Evolutionary conservation across 2,888 invertebrate species (phyloP).

Genomic region (Holacanthella duospinosa): DNA sequence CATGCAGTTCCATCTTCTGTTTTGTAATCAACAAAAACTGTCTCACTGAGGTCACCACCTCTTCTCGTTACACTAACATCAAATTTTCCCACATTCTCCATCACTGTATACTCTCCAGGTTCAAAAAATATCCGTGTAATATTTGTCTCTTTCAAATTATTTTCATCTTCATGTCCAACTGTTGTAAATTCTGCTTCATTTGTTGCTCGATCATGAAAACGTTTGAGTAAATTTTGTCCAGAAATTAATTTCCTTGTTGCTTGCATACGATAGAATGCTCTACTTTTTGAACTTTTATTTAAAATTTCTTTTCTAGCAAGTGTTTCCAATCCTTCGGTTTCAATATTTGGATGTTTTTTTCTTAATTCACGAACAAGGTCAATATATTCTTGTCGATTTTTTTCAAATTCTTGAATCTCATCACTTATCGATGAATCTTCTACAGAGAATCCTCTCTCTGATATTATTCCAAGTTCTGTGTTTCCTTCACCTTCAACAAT

Average conservation of each 20-base stretch:
- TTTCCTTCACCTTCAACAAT: slow-evolving; percentile 69
- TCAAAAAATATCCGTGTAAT: slow-evolving; percentile 74
- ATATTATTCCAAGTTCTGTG: background rate
- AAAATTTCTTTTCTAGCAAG: slow-evolving; percentile 87
- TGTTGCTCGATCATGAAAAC: slow-evolving; percentile 77
- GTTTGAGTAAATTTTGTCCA: slow-evolving; percentile 77
- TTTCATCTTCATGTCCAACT: slow-evolving; percentile 49
- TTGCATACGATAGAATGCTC: slow-evolving; percentile 91
- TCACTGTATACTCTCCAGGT: slow-evolving; percentile 94
- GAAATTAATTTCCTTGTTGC: slow-evolving; percentile 93
- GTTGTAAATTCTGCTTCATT: slow-evolving; percentile 49
- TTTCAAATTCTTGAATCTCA: slow-evolving; percentile 63
- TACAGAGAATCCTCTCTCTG: slow-evolving; percentile 51
- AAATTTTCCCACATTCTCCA: slow-evolving; percentile 95
- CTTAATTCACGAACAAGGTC: slow-evolving; percentile 77
- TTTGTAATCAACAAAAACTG: slow-evolving; percentile 76
- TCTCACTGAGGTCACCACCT: slow-evolving; percentile 65
- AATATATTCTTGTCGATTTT: slow-evolving; percentile 86
- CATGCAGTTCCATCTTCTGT: slow-evolving; percentile 94
- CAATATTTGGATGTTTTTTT: slow-evolving; percentile 80
- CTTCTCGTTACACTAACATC: slow-evolving; percentile 75
- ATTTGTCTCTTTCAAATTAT: slow-evolving; percentile 46
- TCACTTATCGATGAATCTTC: slow-evolving; percentile 54
- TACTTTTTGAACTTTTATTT: slow-evolving; percentile 84
- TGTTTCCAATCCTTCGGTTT: slow-evolving; percentile 79